phyloP scores from a whole-genome alignment of 2,888 invertebrate species.

The Octonoba sinensis region DNA sequence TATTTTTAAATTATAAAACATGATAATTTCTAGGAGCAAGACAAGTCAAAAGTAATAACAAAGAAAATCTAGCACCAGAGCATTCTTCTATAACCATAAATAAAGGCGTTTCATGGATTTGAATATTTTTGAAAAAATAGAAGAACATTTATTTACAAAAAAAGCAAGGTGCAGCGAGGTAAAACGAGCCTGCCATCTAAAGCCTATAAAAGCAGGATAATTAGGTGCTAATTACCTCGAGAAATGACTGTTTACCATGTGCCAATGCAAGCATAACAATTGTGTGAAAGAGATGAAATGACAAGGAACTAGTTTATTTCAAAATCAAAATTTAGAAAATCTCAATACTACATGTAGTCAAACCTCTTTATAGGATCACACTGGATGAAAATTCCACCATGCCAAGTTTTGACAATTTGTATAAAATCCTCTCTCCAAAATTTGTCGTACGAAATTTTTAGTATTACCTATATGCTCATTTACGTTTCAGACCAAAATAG shows the following conservation, averaged over 20 bases:
- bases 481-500: too few species aligned
- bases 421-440: too few species aligned
- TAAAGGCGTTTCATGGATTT: not conserved
- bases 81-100: constrained; percentile 36
- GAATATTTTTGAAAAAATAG: not conserved
- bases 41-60: constrained; percentile 9
- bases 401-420: too few species aligned
- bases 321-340: constrained; percentile 16
- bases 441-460: too few species aligned
- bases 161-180: constrained; percentile 60
- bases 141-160: constrained; percentile 46
- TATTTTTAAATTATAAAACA: too few species aligned
- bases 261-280: constrained; percentile 61
- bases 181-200: constrained; percentile 55
- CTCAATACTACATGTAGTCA: not conserved
- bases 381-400: too few species aligned
- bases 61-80: constrained; percentile 9
- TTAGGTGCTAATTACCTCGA: constrained; percentile 62
- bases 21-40: constrained; percentile 9
- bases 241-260: constrained; percentile 64
- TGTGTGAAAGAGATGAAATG: constrained; percentile 55
- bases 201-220: constrained; percentile 61
- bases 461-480: too few species aligned
- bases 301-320: constrained; percentile 49
- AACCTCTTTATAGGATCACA: too few species aligned